Base-by-base conservation (phyloP, 2,113 vertebrate species). In the Melanerpes formicivorus region DNA sequence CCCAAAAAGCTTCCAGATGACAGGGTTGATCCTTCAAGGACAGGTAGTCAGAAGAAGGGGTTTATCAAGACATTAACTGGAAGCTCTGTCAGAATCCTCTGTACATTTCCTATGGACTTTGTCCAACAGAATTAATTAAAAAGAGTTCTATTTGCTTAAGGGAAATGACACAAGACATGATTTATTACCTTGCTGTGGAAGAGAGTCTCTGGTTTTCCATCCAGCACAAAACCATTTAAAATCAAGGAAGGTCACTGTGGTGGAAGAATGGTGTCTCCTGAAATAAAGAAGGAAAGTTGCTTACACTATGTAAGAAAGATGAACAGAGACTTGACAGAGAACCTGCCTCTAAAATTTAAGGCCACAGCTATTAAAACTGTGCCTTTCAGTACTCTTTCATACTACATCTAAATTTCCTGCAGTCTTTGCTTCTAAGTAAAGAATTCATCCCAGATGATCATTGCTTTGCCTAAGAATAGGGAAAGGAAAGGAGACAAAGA, bases 91-190 rank as follows among this genome's bases (percentile, higher is more conserved):
- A 81, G 32, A 88, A 93, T 86, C 48, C 29, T 79, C 63, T 54
- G 29, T 30, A 44, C 2, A 0, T 58, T 58, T 86, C 63, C 34
- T 46, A 34, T 79, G 77, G 80, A 84, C 34, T 84, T 81, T 54
- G 81, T 81, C 66, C 77, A 79, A 32, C 22, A 5, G 37, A 93
- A 96, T 92, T 90, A 81, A 93, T 88, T 84, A 70, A 75, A 89
- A 52, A 69, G 19, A 46, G 14, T 65, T 88, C 58, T 84, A 46
- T 79, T 90, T 93, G 71, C 72, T 81, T 93, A 88, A 88, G 86
- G 59, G 74, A 87, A 95, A 69, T 76, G 26, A 79, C 34, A 76
- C 52, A 75, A 84, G 40, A 37, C 59, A 48, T 32, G 72, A 90
- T 81, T 91, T 87, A 79, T 42, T 66, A 44, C 27, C 54, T 79